These are phyloP conservation scores for Tenthredo notha DNA, from an alignment of 2,888 invertebrate species.

Conservation along the genomic window DNA sequence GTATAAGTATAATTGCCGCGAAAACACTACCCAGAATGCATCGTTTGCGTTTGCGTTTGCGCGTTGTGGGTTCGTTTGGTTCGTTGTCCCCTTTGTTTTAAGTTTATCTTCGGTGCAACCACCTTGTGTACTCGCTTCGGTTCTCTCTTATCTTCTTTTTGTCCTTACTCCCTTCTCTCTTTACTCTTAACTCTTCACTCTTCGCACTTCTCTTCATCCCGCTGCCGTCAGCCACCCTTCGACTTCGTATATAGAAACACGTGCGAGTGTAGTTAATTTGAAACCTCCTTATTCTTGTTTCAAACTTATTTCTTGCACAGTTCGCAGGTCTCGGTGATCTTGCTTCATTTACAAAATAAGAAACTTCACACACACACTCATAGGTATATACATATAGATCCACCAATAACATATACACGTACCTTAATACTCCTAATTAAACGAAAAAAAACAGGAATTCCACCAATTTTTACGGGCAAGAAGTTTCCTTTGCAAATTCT, in stretches of 20 bases:
- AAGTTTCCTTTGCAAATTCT: not conserved
- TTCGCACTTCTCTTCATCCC: not conserved
- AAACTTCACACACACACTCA: not conserved
- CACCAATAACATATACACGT: not conserved
- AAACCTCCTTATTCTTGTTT: slow-evolving; percentile 39
- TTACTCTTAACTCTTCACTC: not conserved
- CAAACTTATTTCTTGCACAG: slow-evolving; percentile 26
- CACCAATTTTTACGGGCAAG: not conserved
- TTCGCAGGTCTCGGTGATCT: not conserved
- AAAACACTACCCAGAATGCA: slow-evolving; percentile 44
- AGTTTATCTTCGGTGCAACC: slow-evolving; percentile 60
- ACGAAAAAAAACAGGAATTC: not conserved
- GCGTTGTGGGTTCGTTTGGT: slow-evolving; percentile 17
- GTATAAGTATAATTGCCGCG: slow-evolving; percentile 10
- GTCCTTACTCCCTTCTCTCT: not conserved
- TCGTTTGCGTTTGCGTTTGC: slow-evolving; percentile 3
- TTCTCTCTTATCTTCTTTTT: slow-evolving; percentile 17
- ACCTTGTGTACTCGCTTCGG: slow-evolving; percentile 57
- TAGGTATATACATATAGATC: too few relatives aligned
- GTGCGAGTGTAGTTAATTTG: slow-evolving; percentile 36
- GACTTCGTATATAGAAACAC: slow-evolving; percentile 31
- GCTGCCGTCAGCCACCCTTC: not conserved
- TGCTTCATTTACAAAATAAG: slow-evolving; percentile 17
- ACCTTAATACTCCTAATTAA: not conserved
- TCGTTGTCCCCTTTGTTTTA: slow-evolving; percentile 58